Evolutionary conservation across 1,140 invertebrate species (phyloP).

Genomic region (Portunus trituberculatus): DNA sequence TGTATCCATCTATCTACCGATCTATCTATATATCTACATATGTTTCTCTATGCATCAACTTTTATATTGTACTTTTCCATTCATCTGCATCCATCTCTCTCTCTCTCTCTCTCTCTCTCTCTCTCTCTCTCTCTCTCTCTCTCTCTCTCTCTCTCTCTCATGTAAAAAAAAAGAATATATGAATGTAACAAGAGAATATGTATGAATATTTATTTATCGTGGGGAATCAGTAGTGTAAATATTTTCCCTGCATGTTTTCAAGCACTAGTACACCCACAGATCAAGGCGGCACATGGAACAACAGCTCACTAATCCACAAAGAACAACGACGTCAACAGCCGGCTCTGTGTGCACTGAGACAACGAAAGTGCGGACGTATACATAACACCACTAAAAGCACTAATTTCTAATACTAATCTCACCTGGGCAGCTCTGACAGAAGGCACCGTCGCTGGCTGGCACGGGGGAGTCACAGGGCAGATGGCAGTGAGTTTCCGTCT

Average conservation of each 20-base stretch:
- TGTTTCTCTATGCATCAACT: neutral
- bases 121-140: neutral
- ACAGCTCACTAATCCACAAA: too few relatives aligned
- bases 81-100: neutral
- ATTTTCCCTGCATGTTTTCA: too few relatives aligned
- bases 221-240: too few relatives aligned
- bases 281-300: too few relatives aligned
- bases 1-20: neutral
- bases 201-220: too few relatives aligned
- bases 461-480: slow-evolving; percentile 45
- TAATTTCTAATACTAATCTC: neutral
- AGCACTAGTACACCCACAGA: too few relatives aligned
- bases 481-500: slow-evolving; percentile 55
- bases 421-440: slow-evolving; percentile 57
- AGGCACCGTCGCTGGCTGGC: neutral
- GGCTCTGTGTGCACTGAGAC: too few relatives aligned
- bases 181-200: too few relatives aligned
- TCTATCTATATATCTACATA: neutral
- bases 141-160: neutral
- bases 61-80: neutral
- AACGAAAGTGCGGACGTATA: too few relatives aligned
- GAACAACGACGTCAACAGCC: too few relatives aligned
- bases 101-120: neutral
- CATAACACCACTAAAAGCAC: too few relatives aligned
- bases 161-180: too few relatives aligned